These are phyloP conservation scores for Caenorhabditis japonica DNA, from an alignment of 2,888 invertebrate species.

Conservation along the genomic window DNA sequence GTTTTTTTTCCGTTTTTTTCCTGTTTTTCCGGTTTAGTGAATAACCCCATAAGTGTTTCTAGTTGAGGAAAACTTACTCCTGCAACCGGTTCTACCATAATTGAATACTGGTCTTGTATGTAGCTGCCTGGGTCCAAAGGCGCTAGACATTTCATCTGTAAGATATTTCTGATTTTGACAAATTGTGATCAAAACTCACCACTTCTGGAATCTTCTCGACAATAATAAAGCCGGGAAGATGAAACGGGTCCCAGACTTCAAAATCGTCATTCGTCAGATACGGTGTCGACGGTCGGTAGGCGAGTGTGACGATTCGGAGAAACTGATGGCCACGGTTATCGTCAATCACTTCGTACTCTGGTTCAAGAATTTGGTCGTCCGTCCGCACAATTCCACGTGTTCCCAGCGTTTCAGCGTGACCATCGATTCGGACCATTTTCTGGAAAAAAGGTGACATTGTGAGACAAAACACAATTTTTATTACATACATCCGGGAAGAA, in stretches of 20 bases:
- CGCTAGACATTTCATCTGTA: slow-evolving; percentile 10
- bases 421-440: slow-evolving; percentile 32
- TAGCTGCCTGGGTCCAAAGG: not conserved
- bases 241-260: slow-evolving; percentile 17
- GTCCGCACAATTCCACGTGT: not conserved
- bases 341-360: not conserved
- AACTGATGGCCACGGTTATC: slow-evolving; percentile 8
- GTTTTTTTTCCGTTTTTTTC: too few relatives aligned
- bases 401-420: slow-evolving; percentile 9
- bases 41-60: too few relatives aligned
- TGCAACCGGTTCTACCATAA: slow-evolving; percentile 17
- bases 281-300: not conserved
- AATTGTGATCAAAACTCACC: slow-evolving; percentile 11
- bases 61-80: slow-evolving; percentile 36
- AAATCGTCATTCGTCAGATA: slow-evolving; percentile 8
- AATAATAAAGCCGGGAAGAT: slow-evolving; percentile 11
- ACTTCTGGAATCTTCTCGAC: slow-evolving; percentile 22
- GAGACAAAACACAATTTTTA: not conserved
- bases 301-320: not conserved
- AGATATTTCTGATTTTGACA: not conserved
- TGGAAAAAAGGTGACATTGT: slow-evolving; percentile 1
- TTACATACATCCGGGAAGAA: slow-evolving; percentile 16
- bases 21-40: too few relatives aligned
- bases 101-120: not conserved
- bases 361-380: not conserved